Conservation (phyloP, 2,113 vertebrate species). For the Ia io region DNA sequence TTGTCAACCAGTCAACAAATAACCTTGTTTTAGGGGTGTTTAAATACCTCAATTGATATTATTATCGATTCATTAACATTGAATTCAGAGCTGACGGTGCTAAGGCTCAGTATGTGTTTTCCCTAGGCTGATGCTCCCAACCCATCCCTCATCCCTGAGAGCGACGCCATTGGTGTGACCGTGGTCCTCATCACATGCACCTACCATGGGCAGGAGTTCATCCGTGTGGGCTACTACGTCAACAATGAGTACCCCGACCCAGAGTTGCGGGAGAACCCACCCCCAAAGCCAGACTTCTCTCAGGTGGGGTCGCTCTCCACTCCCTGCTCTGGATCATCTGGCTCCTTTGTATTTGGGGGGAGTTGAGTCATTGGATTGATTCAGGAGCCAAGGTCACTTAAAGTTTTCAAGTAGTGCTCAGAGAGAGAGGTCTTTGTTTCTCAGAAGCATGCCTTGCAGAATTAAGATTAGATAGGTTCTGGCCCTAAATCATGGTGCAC, state of each 20-base stretch:
- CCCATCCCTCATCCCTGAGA: slow-evolving; percentile 90
- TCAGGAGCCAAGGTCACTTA: neutral
- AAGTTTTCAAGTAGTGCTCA: neutral
- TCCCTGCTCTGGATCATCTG: neutral
- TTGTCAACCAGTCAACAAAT: neutral
- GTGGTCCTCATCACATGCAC: slow-evolving; percentile 95
- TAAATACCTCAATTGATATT: neutral
- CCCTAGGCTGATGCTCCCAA: slow-evolving; percentile 91
- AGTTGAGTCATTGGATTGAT: neutral
- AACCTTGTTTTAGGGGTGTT: neutral
- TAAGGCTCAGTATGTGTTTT: slow-evolving; percentile 29
- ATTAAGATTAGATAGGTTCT: neutral
- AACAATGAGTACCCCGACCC: slow-evolving; percentile 94
- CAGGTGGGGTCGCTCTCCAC: slow-evolving; percentile 84
- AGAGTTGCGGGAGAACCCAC: slow-evolving; percentile 92
- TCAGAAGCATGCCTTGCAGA: neutral
- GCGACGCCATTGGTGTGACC: slow-evolving; percentile 93
- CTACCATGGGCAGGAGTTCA: slow-evolving; percentile 93
- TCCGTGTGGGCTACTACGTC: slow-evolving; percentile 94
- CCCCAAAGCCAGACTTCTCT: slow-evolving; percentile 90
- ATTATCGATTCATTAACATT: neutral
- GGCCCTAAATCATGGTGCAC: neutral
- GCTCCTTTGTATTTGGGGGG: neutral
- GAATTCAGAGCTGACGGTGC: neutral
- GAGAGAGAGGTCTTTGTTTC: slow-evolving; percentile 1